These are phyloP conservation scores for Helogale parvula DNA, from an alignment of 2,113 vertebrate species.

Conservation along the genomic window DNA sequence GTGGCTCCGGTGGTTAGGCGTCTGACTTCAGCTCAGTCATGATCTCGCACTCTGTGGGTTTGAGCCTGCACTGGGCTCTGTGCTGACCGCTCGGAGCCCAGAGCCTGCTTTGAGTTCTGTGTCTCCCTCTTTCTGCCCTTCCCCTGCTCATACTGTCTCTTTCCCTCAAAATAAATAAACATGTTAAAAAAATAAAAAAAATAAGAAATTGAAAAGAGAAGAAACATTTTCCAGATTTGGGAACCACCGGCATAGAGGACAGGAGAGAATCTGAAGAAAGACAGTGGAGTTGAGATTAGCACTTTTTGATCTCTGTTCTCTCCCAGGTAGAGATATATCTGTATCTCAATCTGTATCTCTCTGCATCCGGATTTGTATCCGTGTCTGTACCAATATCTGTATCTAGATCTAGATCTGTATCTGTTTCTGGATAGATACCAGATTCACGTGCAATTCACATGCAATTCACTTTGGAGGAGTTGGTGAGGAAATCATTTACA, in stretches of 20 bases:
- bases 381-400: background rate
- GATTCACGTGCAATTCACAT: constrained; percentile 73
- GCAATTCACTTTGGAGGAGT: constrained; percentile 19
- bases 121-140: no score
- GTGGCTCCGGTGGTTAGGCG: no score
- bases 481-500: background rate
- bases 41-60: no score
- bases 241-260: background rate
- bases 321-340: background rate
- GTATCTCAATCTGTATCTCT: background rate
- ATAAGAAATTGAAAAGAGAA: background rate
- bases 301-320: background rate
- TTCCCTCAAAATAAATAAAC: no score
- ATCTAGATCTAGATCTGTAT: no score
- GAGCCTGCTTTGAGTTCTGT: no score
- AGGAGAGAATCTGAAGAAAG: background rate
- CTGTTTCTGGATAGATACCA: background rate
- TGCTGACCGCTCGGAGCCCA: no score
- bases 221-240: background rate
- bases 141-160: no score
- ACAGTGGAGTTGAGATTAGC: background rate
- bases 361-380: no score
- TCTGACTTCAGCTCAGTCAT: no score
- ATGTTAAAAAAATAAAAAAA: background rate
- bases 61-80: no score